Conservation (phyloP, 2,113 vertebrate genomes). For the Physeter macrocephalus region DNA sequence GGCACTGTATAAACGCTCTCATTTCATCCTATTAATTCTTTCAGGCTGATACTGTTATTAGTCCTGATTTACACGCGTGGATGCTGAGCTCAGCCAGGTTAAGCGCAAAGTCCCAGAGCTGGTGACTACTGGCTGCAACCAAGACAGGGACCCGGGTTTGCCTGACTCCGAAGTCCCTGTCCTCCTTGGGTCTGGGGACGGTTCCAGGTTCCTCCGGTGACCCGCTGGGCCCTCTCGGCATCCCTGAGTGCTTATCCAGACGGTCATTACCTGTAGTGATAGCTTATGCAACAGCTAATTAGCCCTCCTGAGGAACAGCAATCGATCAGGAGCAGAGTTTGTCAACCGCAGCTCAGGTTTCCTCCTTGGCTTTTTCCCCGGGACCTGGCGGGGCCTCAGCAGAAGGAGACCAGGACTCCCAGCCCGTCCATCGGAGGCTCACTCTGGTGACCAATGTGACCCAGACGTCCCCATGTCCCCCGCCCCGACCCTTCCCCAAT, state of each 20-base stretch:
- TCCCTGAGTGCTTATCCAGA: neutral
- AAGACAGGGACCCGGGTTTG: neutral
- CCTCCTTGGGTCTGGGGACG: neutral
- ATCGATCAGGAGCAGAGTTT: neutral
- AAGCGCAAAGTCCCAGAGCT: neutral
- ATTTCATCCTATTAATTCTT: too few species aligned
- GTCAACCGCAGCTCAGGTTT: fast-evolving
- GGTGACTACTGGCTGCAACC: too few species aligned
- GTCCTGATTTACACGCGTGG: neutral
- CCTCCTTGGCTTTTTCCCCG: neutral
- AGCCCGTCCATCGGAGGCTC: fast-evolving
- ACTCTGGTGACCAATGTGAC: neutral
- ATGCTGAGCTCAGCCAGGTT: neutral
- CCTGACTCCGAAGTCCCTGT: neutral
- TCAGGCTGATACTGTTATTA: neutral
- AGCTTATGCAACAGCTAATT: neutral
- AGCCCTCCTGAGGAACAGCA: neutral
- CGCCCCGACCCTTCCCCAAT: fast-evolving
- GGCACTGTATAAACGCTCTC: neutral
- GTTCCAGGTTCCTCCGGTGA: fast-evolving
- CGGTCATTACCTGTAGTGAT: neutral
- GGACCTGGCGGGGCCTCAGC: fast-evolving
- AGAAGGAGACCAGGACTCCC: neutral
- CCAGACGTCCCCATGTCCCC: fast-evolving
- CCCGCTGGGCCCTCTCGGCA: fast-evolving